Conservation (phyloP, 2,113 vertebrate species). For the Chloropsis hardwickii region DNA sequence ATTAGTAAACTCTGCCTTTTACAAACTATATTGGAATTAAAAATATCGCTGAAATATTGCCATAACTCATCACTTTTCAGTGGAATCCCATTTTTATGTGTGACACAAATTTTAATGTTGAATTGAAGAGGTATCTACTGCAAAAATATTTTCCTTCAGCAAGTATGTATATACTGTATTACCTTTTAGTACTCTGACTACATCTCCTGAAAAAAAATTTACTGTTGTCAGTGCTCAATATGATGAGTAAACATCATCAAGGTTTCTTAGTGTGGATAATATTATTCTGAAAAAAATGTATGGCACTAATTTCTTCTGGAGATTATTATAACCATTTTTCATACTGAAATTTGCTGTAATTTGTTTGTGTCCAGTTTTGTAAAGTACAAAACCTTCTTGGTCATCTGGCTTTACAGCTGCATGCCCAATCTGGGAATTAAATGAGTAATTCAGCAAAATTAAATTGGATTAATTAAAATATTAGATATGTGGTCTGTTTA, state of each 20-base stretch:
- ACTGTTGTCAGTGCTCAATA: not conserved
- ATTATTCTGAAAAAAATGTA: not conserved
- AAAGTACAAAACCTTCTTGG: not conserved
- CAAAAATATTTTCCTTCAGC: not conserved
- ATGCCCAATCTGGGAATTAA: not conserved
- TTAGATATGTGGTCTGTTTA: not conserved
- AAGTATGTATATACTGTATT: not conserved
- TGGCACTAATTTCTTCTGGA: not conserved
- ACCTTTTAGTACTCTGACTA: not conserved
- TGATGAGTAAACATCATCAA: not conserved
- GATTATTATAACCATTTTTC: not conserved
- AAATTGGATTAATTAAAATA: not conserved
- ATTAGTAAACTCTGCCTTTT: not conserved
- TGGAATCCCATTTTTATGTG: not conserved
- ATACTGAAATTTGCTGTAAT: not conserved
- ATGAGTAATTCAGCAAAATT: not conserved
- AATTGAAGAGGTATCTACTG: not conserved
- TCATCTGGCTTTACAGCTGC: not conserved
- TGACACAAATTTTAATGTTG: not conserved
- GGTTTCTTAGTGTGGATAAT: not conserved
- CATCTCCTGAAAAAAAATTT: not conserved
- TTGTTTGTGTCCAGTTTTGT: not conserved
- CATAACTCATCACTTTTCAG: not conserved
- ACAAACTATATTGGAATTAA: not conserved
- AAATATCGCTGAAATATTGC: not conserved